These are phyloP conservation scores for Epinephelus moara DNA, from an alignment of 2,113 vertebrate genomes.

Conservation along the genomic window DNA sequence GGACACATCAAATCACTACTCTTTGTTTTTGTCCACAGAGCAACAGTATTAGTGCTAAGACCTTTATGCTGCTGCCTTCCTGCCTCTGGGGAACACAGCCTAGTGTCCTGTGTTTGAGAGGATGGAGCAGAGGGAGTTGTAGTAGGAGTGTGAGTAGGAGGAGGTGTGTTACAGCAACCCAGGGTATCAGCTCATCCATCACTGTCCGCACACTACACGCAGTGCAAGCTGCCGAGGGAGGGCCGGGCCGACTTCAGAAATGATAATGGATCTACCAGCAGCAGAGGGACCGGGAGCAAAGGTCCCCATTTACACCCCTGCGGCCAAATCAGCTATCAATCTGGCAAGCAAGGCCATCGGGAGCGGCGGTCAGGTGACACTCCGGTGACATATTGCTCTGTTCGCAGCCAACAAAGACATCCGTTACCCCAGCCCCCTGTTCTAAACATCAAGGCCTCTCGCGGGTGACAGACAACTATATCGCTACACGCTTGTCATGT, in stretches of 20 bases:
- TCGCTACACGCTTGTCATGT: constrained; percentile 48
- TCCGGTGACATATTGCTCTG: constrained; percentile 65
- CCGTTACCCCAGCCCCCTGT: constrained; percentile 41
- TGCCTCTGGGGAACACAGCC: constrained; percentile 22
- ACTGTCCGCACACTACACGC: constrained; percentile 65
- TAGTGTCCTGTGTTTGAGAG: constrained; percentile 33
- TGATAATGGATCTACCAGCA: constrained; percentile 72
- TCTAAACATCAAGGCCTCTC: constrained; percentile 70
- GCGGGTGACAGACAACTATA: constrained; percentile 67
- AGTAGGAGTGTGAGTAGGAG: constrained; percentile 36
- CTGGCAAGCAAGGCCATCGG: constrained; percentile 71
- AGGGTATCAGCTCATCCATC: constrained; percentile 73
- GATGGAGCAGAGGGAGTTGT: constrained; percentile 39
- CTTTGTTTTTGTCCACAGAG: constrained; percentile 25
- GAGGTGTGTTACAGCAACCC: constrained; percentile 61
- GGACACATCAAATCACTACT: not conserved
- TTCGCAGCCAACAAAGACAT: constrained; percentile 64
- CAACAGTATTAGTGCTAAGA: constrained; percentile 4
- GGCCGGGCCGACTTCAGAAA: constrained; percentile 57
- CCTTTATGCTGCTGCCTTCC: constrained; percentile 21
- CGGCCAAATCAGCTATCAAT: constrained; percentile 79
- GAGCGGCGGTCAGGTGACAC: constrained; percentile 69
- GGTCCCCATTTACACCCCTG: constrained; percentile 74
- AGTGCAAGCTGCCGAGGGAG: constrained; percentile 52
- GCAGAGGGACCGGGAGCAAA: constrained; percentile 62